Conservation (phyloP, 2,797 vertebrate species). For the Hyperoplus immaculatus region DNA sequence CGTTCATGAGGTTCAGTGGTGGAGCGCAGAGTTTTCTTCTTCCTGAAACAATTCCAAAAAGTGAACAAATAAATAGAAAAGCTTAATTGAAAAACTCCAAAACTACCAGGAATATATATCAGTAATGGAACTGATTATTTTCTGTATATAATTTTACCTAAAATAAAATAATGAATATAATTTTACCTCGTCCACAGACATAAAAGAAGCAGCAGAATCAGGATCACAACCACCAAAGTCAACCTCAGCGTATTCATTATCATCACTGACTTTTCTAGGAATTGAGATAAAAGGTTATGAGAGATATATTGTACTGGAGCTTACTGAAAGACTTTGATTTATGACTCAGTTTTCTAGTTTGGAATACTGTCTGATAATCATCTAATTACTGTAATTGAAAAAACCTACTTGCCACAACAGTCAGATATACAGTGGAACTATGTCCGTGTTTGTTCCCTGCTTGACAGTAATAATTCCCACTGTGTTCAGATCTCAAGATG, state of each 20-base stretch:
- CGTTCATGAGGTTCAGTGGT: not conserved
- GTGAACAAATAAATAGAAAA: not conserved
- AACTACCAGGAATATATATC: not conserved
- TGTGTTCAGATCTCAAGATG: not conserved
- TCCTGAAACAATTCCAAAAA: not conserved
- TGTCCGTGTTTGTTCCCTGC: no score
- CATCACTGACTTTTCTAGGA: not conserved
- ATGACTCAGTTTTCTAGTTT: no score
- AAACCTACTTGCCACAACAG: conserved; percentile 3
- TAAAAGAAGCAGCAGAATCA: conserved; percentile 14
- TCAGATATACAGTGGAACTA: not conserved
- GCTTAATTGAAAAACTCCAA: not conserved
- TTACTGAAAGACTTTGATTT: no score
- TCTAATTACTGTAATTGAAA: no score
- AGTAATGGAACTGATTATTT: not conserved
- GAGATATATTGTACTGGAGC: no score
- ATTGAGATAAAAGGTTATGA: no score
- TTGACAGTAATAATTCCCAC: conserved; percentile 32
- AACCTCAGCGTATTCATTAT: not conserved
- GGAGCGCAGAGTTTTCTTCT: conserved; percentile 15
- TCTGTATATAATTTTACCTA: not conserved
- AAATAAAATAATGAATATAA: not conserved
- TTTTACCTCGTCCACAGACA: conserved; percentile 16
- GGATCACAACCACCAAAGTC: not conserved
- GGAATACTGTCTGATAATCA: no score